These are phyloP conservation scores for Syngnathus floridae DNA, from an alignment of 2,113 vertebrate species.

Conservation along the genomic window DNA sequence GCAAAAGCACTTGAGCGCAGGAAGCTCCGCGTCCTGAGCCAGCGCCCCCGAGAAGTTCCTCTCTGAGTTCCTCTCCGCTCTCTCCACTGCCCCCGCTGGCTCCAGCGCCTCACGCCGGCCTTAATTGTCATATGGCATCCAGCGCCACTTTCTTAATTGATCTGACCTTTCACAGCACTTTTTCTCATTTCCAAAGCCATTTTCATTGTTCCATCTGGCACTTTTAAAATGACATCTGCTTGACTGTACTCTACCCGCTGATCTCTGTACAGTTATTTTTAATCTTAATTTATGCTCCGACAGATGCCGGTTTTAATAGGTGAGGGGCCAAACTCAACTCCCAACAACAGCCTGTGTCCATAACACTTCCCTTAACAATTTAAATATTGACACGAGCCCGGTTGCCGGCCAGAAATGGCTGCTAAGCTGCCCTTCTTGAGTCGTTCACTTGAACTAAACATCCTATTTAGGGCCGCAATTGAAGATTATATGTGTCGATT, in stretches of 20 bases:
- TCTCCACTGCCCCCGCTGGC: constrained; percentile 61
- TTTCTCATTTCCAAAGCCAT: constrained; percentile 97
- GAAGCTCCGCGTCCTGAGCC: constrained; percentile 39
- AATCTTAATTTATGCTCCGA: constrained; percentile 99
- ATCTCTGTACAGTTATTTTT: constrained; percentile 99
- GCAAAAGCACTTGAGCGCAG: constrained; percentile 62
- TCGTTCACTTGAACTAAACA: constrained; percentile 81
- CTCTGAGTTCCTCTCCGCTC: constrained; percentile 33
- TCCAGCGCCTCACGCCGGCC: constrained; percentile 86
- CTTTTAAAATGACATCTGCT: constrained; percentile 98
- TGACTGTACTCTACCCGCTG: constrained; percentile 99
- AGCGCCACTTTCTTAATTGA: constrained; percentile 98
- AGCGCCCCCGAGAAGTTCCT: constrained; percentile 67
- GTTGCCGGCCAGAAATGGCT: constrained; percentile 74
- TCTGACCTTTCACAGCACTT: constrained; percentile 99
- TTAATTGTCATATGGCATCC: constrained; percentile 96
- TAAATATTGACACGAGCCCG: constrained; percentile 84
- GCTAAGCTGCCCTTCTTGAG: constrained; percentile 77
- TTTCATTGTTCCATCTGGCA: constrained; percentile 99
- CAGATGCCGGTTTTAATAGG: constrained; percentile 99
- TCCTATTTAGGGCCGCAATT: background rate
- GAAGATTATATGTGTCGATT: too few species aligned
- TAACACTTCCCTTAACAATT: constrained; percentile 83
- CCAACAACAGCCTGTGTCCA: constrained; percentile 77
- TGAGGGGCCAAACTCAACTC: constrained; percentile 81